Conservation (phyloP, 1,140 invertebrate species). For the Drosophila simulans region DNA sequence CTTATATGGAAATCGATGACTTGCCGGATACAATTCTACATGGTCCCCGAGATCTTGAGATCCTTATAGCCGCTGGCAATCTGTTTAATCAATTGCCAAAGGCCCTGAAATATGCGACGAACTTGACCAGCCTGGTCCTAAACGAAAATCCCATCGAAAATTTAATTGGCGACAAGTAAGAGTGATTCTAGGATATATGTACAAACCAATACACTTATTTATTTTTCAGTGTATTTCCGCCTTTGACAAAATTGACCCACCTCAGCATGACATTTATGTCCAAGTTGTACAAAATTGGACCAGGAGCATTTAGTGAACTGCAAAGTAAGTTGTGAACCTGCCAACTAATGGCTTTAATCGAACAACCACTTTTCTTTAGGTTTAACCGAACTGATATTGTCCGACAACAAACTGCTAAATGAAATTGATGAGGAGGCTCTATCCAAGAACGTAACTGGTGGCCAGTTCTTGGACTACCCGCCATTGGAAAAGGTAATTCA, state of each 20-base stretch:
- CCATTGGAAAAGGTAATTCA: constrained; percentile 67
- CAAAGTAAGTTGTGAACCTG: constrained; percentile 54
- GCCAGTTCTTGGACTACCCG: constrained; percentile 59
- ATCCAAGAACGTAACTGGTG: constrained; percentile 74
- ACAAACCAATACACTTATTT: background rate
- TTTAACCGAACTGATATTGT: constrained; percentile 62
- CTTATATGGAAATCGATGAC: constrained; percentile 87
- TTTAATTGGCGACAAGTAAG: constrained; percentile 84
- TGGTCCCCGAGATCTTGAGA: constrained; percentile 87
- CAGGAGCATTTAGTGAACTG: constrained; percentile 77
- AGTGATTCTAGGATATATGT: background rate
- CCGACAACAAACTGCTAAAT: constrained; percentile 86
- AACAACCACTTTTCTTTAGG: constrained; percentile 33
- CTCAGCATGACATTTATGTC: constrained; percentile 88
- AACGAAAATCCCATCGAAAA: constrained; percentile 89
- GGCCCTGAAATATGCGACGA: constrained; percentile 86
- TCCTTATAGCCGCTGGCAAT: constrained; percentile 90
- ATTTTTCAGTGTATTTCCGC: constrained; percentile 87
- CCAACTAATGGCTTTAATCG: too few species aligned
- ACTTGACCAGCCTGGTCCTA: constrained; percentile 87
- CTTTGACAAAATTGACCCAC: constrained; percentile 86
- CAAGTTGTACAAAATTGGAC: constrained; percentile 86
- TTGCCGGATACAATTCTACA: constrained; percentile 88
- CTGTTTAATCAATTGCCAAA: constrained; percentile 87
- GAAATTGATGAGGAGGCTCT: constrained; percentile 86